Evolutionary conservation across 1,140 invertebrate genomes (phyloP), one percentile per base, ranked within the genome.

Genomic region (Drosophila kohkoa): DNA sequence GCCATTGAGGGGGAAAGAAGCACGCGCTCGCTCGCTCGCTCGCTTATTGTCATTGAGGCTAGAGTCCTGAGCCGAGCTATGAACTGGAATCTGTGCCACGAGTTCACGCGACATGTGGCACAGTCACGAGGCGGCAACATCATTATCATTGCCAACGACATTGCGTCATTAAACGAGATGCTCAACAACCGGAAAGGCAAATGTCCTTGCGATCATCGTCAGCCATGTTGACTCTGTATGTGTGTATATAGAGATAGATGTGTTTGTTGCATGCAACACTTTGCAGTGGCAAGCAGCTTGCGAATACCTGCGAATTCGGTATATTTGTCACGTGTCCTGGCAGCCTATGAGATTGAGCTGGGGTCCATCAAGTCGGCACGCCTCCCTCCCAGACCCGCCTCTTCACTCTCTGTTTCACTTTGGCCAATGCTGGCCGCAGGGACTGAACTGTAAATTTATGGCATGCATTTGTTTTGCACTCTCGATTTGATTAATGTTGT

Each of bases 401-500:
- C 5, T 4, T 5, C 64, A 68, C 73, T 75, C 64, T 77, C 58
- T 16, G 71, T 63, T 25, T 10, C 41, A 77, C 74, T 79, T 79
- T 79, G 41, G 11, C 41, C 41, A 13, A 69, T 60, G 75, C 77
- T 63, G 60, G 41, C 52, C 41, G 41, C 58, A 60, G 38, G 49
- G 32, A 57, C 64, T 62, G 60, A 69, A 66, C 70, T 75, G 75
- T 69, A 62, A 81, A 81, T 81, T 81, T 81, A 81, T 81, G 79
- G 66, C 75, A 63, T 70, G 79, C 76, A 79, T 81, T 81, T 81
- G 72, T 78, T 79, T 81, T 80, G 74, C 67, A 68, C 63, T 70
- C 67, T 67, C 75, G 76, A 79, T 81, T 79, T 81, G 79, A 81
- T 81, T 81, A 81, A 81, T 81, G 79, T 79, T 79, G 79, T 63